A percentile compares a stretch with the other conserved stretches of the same genome.
These are phyloP conservation scores for Uromys caudimaculatus DNA, from an alignment of 2,797 vertebrate species.

Conservation along the genomic window DNA sequence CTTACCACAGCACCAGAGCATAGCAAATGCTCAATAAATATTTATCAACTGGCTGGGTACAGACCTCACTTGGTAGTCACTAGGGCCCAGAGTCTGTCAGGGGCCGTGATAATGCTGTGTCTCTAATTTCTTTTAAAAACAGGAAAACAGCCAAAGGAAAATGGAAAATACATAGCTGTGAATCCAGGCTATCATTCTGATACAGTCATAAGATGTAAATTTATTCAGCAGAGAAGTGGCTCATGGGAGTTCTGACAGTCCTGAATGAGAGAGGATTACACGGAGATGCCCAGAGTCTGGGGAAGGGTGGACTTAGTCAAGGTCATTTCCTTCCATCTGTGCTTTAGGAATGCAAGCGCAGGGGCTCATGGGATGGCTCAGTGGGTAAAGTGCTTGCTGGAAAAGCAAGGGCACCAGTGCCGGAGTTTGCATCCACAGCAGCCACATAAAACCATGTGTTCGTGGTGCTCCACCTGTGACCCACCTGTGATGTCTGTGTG, in stretches of 20 bases:
- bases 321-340: background rate
- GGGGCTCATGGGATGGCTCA: background rate
- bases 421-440: background rate
- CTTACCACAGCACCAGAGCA: background rate
- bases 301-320: background rate
- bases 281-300: background rate
- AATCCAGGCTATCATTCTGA: background rate
- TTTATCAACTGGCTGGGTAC: background rate
- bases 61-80: background rate
- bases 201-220: background rate
- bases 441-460: background rate
- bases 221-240: background rate
- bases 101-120: background rate
- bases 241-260: background rate
- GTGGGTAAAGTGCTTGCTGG: background rate
- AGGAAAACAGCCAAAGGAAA: background rate
- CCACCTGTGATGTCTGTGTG: background rate
- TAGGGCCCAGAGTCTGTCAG: background rate
- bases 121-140: slow-evolving; percentile 14
- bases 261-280: background rate
- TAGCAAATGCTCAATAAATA: slow-evolving; percentile 20
- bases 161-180: background rate
- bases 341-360: background rate
- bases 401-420: background rate
- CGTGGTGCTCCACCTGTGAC: background rate